Conservation (phyloP, 1,140 invertebrate genomes). For the Calosoma granatense region DNA sequence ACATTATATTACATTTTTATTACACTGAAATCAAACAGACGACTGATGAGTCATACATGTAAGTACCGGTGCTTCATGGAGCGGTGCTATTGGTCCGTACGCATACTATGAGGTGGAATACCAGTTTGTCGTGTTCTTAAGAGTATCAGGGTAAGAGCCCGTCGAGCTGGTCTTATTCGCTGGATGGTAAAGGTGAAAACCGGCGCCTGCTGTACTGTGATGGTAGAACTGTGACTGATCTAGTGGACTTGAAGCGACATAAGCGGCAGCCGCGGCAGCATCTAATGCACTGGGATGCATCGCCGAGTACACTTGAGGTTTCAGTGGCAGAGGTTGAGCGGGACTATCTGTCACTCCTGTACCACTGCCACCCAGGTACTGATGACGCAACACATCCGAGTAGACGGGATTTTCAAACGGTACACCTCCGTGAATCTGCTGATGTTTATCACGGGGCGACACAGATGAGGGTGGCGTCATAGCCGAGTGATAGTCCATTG, state of each 20-base stretch:
- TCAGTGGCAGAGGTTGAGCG: conserved; percentile 68
- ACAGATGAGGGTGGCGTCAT: conserved; percentile 94
- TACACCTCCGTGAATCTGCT: conserved; percentile 39
- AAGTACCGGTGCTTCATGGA: neutral
- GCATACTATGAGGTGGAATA: conserved; percentile 62
- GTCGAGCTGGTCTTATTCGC: conserved; percentile 43
- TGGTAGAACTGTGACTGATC: conserved; percentile 81
- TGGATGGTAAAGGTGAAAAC: conserved; percentile 82
- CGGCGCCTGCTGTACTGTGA: conserved; percentile 54
- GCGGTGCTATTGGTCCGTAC: neutral
- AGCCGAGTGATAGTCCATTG: conserved; percentile 75
- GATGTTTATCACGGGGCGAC: conserved; percentile 80
- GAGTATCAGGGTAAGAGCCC: neutral
- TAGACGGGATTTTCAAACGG: conserved; percentile 36
- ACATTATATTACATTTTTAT: neutral
- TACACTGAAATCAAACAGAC: neutral
- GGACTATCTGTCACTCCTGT: conserved; percentile 37
- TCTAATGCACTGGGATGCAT: conserved; percentile 45
- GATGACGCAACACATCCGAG: conserved; percentile 48
- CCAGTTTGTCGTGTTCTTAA: conserved; percentile 49
- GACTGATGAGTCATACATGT: no score
- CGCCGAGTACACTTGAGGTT: conserved; percentile 75
- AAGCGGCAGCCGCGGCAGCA: conserved; percentile 42
- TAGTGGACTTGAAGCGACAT: conserved; percentile 34
- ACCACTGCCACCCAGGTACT: conserved; percentile 36